Base-by-base conservation (phyloP, 2,113 vertebrate species). In the Menidia beryllina region DNA sequence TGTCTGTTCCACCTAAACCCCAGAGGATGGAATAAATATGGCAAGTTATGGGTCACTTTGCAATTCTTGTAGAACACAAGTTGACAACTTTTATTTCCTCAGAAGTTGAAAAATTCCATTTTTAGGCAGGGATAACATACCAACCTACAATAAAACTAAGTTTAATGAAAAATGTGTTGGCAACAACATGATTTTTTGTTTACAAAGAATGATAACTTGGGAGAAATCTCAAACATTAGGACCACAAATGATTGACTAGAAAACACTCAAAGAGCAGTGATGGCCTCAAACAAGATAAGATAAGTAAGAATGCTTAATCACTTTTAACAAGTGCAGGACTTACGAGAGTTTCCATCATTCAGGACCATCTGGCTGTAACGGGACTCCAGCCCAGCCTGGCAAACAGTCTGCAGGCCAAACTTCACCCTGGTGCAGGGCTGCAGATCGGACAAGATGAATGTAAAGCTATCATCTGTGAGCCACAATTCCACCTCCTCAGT, bases 391-490 rank as follows among this genome's bases (percentile, higher is more conserved):
- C 86, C 90, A 0, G 62, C 52, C 56, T 81, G 75, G 13, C 92
- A 93, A 24, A 92, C 85, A 0, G 90, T 86, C 77, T 92, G 91
- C 20, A 93, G 75, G 65, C 86, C 84, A 14, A 93, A 88, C 45
- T 34, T 76, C 4, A 93, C 75, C 55, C 82, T 81, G 48, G 20
- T 75, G 57, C 92, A 93, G 11, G 91, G 90, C 34, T 72, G 66
- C 79, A 92, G 53, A 43, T 84, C 73, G 0, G 76, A 73, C 45
- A 88, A 8, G 15, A 34, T 67, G 57, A 86, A 84, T 1, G 1
- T 41, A 3, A 85, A 72, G 26, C 24, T n/a, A 1, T 51, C 43
- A 1, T 51, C 47, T 1, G 4, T 17, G 4, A 74, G 58, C 84
- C 72, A 74, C 25, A 69, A 3, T 7, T 21, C 52, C 14, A 0